Conservation (phyloP, 2,113 vertebrate genomes). For the Phoenicopterus ruber region DNA sequence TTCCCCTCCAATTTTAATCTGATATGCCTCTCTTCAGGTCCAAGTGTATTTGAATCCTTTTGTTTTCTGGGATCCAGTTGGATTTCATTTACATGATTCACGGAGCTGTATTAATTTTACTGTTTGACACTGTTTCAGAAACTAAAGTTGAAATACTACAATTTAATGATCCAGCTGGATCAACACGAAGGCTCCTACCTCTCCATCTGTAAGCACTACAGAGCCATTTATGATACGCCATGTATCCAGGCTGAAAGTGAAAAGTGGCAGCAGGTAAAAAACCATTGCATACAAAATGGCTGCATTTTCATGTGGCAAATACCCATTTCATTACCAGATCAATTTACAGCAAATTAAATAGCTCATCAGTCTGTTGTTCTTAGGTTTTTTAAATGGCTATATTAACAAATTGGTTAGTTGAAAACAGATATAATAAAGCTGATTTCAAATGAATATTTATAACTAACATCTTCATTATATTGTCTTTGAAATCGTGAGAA, state of each 20-base stretch:
- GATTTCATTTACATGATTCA: neutral
- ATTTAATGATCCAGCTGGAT: constrained; percentile 98
- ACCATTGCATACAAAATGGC: neutral
- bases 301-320: neutral
- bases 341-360: neutral
- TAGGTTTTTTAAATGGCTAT: neutral
- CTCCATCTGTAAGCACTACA: constrained; percentile 98
- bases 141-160: constrained; percentile 96
- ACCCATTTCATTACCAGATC: neutral
- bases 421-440: neutral
- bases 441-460: neutral
- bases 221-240: constrained; percentile 97
- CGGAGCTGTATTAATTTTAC: neutral
- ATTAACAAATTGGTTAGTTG: neutral
- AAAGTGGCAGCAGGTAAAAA: constrained; percentile 95
- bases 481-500: neutral
- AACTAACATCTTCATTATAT: neutral
- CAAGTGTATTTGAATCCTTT: neutral
- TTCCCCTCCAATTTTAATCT: neutral
- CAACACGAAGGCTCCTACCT: constrained; percentile 96
- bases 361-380: neutral
- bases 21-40: neutral
- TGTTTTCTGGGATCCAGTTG: neutral
- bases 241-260: constrained; percentile 93
- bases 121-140: constrained; percentile 76